Conservation (phyloP, 2,797 vertebrate genomes). For the Artibeus lituratus region DNA sequence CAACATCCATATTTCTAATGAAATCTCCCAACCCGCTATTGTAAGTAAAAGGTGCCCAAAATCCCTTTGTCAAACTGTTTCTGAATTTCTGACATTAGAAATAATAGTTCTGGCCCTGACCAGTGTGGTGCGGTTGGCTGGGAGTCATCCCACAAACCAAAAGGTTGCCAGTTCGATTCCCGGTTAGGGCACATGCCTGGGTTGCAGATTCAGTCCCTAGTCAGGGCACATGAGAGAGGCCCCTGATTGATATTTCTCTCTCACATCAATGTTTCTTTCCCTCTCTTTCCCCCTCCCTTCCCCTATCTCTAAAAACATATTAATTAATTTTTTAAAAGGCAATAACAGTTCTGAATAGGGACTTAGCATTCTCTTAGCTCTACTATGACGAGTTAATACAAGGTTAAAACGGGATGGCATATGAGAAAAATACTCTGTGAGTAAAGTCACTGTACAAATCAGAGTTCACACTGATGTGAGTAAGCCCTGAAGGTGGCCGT, state of each 20-base stretch:
- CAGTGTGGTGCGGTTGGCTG: not conserved
- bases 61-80: not conserved
- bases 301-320: not conserved
- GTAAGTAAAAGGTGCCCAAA: not conserved
- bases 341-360: not conserved
- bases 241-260: not conserved
- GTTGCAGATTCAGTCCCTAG: not conserved
- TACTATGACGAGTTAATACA: not conserved
- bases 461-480: not conserved
- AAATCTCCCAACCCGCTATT: not conserved
- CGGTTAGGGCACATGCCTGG: too few relatives aligned
- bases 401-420: not conserved
- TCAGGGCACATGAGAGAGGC: not conserved
- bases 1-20: not conserved
- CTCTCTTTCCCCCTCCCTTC: not conserved
- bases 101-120: not conserved
- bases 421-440: not conserved
- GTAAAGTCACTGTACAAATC: not conserved
- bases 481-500: not conserved
- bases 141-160: not conserved
- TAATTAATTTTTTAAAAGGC: not conserved
- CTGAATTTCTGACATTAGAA: not conserved
- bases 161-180: not conserved
- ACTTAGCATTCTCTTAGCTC: not conserved
- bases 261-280: not conserved